Evolutionary conservation across 2,113 vertebrate genomes (phyloP), one percentile per base, ranked within the genome.

Genomic region (Limanda limanda): DNA sequence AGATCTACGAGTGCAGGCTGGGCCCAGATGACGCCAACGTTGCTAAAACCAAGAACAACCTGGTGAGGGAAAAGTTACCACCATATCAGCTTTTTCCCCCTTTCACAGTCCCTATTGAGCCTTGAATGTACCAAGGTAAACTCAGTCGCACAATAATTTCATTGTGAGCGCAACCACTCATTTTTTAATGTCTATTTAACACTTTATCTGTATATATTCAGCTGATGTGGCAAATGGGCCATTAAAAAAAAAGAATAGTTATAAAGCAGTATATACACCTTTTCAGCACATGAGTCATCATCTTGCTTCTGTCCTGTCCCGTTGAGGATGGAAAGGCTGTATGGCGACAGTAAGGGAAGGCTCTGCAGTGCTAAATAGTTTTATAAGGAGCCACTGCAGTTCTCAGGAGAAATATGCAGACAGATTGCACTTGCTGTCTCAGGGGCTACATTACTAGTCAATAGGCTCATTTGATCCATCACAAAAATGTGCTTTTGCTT

Each of bases 31-130:
- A 99, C 74, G 95, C 98, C 69, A 99, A 99, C 0, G 98, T 99
- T 79, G 97, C 98, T 89, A 98, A 99, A 87, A 99, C 97, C 84
- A 99, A 99, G 94, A 99, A 99, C 88, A 99, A 99, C 86, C 93
- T 99, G 97, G 98, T 99, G 83, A 93, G 93, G 59, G 14, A 75
- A 1, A 2, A n/a, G 35, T 42, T 11, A 2, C 13, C 23, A 47
- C 0, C 1, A 14, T 60, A 54, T 14, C 35, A 3, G 31, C 37
- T 35, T 5, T 6, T 52, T 14, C 59, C 5, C 1, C 24, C 6
- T 51, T 23, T 52, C 25, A 72, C 31, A 7, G 31, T 31, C 47
- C 17, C 47, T 18, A 18, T 9, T 51, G 40, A 42, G 40, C 40
- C 2, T 42, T 13, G 47, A 51, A 48, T 6, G 47, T 51, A 15